Evolutionary conservation across 2,797 vertebrate genomes (phyloP).

Genomic region (Enteromius radiatus): DNA sequence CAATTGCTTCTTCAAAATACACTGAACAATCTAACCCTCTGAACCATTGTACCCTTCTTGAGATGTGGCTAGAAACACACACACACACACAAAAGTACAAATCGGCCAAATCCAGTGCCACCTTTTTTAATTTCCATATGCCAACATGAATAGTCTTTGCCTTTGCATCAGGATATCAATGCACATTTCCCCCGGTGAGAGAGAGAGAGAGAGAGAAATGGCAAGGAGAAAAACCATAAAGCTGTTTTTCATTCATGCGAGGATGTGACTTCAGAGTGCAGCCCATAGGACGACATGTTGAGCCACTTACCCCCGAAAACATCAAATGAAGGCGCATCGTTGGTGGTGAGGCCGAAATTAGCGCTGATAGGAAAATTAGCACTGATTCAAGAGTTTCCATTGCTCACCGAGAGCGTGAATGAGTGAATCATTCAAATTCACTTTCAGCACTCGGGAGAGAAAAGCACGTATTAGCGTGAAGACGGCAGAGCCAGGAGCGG

Average conservation of each 20-base stretch:
- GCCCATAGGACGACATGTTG: conserved; percentile 74
- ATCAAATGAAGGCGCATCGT: conserved; percentile 66
- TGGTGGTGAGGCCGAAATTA: conserved; percentile 69
- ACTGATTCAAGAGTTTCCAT: conserved; percentile 70
- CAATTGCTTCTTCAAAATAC: too few relatives aligned
- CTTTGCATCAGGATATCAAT: conserved; percentile 57
- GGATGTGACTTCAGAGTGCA: conserved; percentile 82
- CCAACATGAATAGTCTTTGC: conserved; percentile 39
- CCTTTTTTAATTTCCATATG: conserved; percentile 17
- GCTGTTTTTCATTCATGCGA: conserved; percentile 79
- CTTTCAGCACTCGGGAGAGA: conserved; percentile 58
- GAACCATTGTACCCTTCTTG: not conserved
- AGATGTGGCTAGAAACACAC: not conserved
- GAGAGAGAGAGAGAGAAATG: conserved; percentile 62
- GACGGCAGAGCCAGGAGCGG: conserved; percentile 55
- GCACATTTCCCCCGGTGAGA: conserved; percentile 67
- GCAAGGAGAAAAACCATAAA: conserved; percentile 57
- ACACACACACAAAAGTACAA: not conserved
- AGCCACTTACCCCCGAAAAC: conserved; percentile 76
- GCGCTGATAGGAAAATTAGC: conserved; percentile 74
- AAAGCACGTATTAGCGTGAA: conserved; percentile 58
- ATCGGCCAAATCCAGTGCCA: not conserved
- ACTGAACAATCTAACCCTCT: too few relatives aligned
- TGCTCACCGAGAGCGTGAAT: conserved; percentile 52
- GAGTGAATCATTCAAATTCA: conserved; percentile 66